A percentile compares a stretch with the other conserved stretches of the same genome.
These are phyloP conservation scores for Microplitis manilae DNA, from an alignment of 2,888 invertebrate species.

Conservation along the genomic window DNA sequence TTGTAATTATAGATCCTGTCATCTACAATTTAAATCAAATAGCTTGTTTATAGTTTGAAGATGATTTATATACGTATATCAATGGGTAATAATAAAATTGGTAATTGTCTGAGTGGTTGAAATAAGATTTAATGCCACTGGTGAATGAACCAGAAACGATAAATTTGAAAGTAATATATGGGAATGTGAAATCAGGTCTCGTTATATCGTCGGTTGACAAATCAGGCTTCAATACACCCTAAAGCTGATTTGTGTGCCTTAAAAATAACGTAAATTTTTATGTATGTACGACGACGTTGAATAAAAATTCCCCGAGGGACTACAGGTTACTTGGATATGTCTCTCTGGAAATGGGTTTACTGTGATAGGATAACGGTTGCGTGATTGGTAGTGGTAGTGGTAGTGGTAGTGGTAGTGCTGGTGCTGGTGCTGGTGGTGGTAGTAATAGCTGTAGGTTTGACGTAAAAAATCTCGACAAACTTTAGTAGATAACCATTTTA, in stretches of 20 bases:
- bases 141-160: not conserved
- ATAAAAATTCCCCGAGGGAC: constrained; percentile 40
- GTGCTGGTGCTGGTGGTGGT: not conserved
- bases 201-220: not conserved
- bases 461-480: constrained; percentile 34
- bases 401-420: too few species aligned
- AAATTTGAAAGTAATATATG: not conserved
- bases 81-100: too few species aligned
- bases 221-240: not conserved
- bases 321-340: constrained; percentile 41
- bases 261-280: constrained; percentile 33
- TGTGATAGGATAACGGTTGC: constrained; percentile 36
- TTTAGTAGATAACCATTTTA: constrained; percentile 37
- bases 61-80: too few species aligned
- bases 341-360: constrained; percentile 34
- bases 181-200: not conserved
- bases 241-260: not conserved
- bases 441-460: not conserved
- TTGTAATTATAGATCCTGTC: too few species aligned
- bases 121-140: not conserved
- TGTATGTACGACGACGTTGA: constrained; percentile 20
- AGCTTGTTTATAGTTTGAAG: too few species aligned
- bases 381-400: constrained; percentile 6
- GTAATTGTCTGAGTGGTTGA: too few species aligned
- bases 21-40: too few species aligned